Conservation (phyloP, 64 coral and sea anemone genomes). For the Porites lutea region DNA sequence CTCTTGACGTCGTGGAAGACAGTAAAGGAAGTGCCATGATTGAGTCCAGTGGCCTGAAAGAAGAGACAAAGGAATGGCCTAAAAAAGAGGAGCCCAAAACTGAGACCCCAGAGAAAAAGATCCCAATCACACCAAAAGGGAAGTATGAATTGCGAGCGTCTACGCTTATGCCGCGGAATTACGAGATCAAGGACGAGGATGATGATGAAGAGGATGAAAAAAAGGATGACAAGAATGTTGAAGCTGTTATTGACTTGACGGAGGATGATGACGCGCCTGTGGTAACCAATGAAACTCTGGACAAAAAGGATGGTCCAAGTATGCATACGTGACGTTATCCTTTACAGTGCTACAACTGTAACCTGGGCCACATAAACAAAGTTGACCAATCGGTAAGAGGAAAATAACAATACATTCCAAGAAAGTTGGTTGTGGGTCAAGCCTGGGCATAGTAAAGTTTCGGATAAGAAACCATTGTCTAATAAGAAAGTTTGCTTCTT, state of each 20-base stretch:
- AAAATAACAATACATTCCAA: too few relatives aligned
- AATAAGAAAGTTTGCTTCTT: too few relatives aligned
- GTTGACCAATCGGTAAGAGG: too few relatives aligned
- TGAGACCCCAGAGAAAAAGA: not conserved
- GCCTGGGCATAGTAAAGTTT: too few relatives aligned
- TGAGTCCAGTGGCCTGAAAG: not conserved
- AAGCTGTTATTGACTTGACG: constrained; percentile 39
- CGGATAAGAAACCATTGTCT: too few relatives aligned
- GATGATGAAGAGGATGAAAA: not conserved
- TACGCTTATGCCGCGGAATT: constrained; percentile 30
- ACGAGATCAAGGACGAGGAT: not conserved
- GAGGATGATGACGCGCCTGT: constrained; percentile 6
- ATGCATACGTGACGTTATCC: not conserved
- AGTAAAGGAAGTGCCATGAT: not conserved
- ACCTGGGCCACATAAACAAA: too few relatives aligned
- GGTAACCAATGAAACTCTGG: not conserved
- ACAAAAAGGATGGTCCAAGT: not conserved
- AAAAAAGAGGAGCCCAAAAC: not conserved
- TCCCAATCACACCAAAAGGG: not conserved
- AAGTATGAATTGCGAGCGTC: constrained; percentile 34
- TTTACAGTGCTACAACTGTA: too few relatives aligned
- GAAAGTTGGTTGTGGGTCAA: too few relatives aligned
- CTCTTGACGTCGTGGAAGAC: not conserved
- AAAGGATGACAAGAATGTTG: not conserved
- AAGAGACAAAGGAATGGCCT: not conserved